These are phyloP conservation scores for Stylophora pistillata DNA, from an alignment of 64 coral and sea anemone genomes.

Conservation along the genomic window DNA sequence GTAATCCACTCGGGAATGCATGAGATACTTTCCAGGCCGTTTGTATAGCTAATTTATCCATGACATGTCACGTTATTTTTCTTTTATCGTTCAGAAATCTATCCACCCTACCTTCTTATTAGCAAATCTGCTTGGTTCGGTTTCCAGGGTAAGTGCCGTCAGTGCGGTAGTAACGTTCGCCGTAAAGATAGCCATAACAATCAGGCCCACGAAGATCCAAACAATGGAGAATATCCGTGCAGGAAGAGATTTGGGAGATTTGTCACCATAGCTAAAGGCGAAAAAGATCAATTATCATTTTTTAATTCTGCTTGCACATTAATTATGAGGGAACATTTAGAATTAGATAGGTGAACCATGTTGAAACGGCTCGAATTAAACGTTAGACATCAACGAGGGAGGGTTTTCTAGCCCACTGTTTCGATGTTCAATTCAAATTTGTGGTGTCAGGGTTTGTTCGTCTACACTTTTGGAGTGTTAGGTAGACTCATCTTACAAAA, in stretches of 20 bases:
- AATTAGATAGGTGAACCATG: too few relatives aligned
- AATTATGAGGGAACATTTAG: too few relatives aligned
- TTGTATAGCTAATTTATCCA: background rate
- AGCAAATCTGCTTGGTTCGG: background rate
- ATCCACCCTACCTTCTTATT: background rate
- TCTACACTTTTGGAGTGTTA: too few relatives aligned
- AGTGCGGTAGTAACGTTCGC: slow-evolving; percentile 52
- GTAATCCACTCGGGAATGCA: background rate
- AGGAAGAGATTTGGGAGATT: slow-evolving; percentile 17
- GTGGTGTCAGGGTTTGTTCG: too few relatives aligned
- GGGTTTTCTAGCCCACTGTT: too few relatives aligned
- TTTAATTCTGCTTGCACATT: background rate
- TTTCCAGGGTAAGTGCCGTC: background rate
- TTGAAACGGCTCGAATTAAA: too few relatives aligned
- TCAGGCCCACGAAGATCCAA: slow-evolving; percentile 37
- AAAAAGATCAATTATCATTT: background rate
- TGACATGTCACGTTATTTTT: background rate
- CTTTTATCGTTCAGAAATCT: background rate
- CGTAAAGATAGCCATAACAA: slow-evolving; percentile 34
- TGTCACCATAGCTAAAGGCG: slow-evolving; percentile 45
- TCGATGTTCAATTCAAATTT: too few relatives aligned
- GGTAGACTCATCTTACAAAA: too few relatives aligned
- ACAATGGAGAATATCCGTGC: slow-evolving; percentile 42
- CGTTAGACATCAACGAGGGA: too few relatives aligned
- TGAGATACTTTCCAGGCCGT: background rate